These are phyloP conservation scores for Tetrao urogallus DNA, from an alignment of 2,113 vertebrate genomes.

Conservation along the genomic window DNA sequence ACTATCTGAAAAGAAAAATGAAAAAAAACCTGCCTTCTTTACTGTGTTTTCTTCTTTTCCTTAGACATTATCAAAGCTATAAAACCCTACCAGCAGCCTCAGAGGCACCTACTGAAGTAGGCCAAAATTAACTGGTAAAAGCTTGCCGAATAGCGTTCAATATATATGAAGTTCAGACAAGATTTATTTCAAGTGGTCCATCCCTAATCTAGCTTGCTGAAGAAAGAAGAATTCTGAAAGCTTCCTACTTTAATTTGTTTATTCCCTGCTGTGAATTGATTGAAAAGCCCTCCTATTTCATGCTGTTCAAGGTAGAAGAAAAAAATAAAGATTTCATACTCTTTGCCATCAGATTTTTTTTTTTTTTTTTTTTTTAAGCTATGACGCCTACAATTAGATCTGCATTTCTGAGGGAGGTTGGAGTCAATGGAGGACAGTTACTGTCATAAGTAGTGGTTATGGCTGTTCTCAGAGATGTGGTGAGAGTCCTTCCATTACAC, in stretches of 20 bases:
- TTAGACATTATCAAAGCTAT: background rate
- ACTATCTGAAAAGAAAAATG: background rate
- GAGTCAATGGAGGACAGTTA: background rate
- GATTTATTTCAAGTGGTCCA: background rate
- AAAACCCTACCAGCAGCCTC: accelerated
- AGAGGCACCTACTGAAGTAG: background rate
- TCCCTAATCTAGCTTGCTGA: background rate
- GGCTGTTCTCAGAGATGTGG: accelerated
- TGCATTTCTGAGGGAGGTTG: background rate
- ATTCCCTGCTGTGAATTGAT: background rate
- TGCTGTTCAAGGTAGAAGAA: background rate
- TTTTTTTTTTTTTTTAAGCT: background rate
- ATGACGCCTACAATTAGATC: background rate
- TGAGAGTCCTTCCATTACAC: accelerated
- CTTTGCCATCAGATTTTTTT: background rate
- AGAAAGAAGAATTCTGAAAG: background rate
- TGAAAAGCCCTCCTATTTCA: background rate
- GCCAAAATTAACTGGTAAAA: background rate
- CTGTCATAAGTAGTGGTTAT: accelerated
- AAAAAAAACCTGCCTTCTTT: background rate
- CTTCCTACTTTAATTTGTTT: background rate
- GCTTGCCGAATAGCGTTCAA: background rate
- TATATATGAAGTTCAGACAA: background rate
- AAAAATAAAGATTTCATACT: background rate
- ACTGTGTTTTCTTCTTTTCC: background rate